Evolutionary conservation across 2,888 invertebrate species (phyloP).

Genomic region (Pristionchus fissidentatus): DNA sequence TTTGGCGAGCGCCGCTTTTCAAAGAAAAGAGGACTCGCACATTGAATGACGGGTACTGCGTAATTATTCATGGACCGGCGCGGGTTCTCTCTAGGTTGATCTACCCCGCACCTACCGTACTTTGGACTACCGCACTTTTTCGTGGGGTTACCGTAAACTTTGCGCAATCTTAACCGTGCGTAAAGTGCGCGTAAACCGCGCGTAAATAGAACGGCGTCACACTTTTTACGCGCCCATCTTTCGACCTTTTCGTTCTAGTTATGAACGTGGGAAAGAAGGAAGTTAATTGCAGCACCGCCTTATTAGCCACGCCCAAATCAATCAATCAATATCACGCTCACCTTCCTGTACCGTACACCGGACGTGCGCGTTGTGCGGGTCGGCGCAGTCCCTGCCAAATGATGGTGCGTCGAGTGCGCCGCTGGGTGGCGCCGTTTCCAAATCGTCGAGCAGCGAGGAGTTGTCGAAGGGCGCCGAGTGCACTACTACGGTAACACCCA

Average conservation of each 20-base stretch:
- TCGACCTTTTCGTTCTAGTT: background rate
- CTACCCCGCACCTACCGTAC: too few relatives aligned
- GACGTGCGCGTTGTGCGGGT: constrained; percentile 58
- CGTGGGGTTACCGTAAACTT: too few relatives aligned
- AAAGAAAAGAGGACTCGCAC: too few relatives aligned
- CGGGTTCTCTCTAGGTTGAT: too few relatives aligned
- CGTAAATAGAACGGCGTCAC: background rate
- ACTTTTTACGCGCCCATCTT: background rate
- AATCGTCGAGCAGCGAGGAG: constrained; percentile 32
- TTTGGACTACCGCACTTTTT: too few relatives aligned
- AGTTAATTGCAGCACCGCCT: too few relatives aligned
- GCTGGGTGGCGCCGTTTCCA: constrained; percentile 19
- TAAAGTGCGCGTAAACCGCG: constrained; percentile 17
- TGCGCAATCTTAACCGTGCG: too few relatives aligned
- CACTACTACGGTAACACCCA: background rate
- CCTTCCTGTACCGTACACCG: constrained; percentile 47
- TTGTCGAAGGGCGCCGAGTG: constrained; percentile 7
- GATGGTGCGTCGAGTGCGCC: background rate
- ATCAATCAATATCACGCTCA: background rate
- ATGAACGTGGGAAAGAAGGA: background rate
- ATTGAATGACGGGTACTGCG: too few relatives aligned
- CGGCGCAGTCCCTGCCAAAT: constrained; percentile 63
- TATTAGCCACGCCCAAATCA: background rate
- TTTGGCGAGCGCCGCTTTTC: too few relatives aligned
- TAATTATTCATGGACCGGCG: too few relatives aligned